A percentile compares a stretch with the other conserved stretches of the same genome.
Evolutionary conservation across 2,113 vertebrate genomes (phyloP).

Genomic region (Hemicordylus capensis): DNA sequence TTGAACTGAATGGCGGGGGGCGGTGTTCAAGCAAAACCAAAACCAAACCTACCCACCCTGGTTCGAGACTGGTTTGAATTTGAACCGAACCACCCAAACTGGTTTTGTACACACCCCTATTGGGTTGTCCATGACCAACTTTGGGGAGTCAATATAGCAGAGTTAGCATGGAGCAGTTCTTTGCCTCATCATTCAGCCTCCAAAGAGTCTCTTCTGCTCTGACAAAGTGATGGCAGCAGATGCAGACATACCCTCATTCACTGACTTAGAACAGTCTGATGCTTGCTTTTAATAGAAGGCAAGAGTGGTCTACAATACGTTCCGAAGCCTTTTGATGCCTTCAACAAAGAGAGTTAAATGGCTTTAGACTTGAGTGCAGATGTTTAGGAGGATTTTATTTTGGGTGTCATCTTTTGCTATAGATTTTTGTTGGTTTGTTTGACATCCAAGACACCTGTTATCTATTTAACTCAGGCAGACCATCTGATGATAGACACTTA

Average conservation of each 20-base stretch:
- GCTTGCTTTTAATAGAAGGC: not conserved
- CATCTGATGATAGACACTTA: constrained; percentile 27
- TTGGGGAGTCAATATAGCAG: no score
- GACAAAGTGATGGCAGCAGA: not conserved
- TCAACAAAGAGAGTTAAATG: not conserved
- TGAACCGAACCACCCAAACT: no score
- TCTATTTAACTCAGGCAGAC: constrained; percentile 17
- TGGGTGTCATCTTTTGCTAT: constrained; percentile 15
- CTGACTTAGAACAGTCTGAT: not conserved
- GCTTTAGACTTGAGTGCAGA: not conserved
- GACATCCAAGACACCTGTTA: not conserved
- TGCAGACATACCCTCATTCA: not conserved
- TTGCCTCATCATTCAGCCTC: not conserved
- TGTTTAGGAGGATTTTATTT: not conserved
- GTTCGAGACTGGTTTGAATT: no score
- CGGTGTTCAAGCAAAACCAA: no score
- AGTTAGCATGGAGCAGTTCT: not conserved
- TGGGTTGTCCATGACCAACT: not conserved
- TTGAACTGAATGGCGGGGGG: no score
- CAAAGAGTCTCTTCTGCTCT: no score
- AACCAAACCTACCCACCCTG: no score
- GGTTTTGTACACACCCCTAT: no score
- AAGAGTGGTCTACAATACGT: not conserved
- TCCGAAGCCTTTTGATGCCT: not conserved
- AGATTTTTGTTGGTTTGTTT: not conserved